A percentile compares a stretch with the other conserved stretches of the same genome.
Evolutionary conservation across 2,113 vertebrate genomes (phyloP).

Genomic region (Coptodon bakossiorum): DNA sequence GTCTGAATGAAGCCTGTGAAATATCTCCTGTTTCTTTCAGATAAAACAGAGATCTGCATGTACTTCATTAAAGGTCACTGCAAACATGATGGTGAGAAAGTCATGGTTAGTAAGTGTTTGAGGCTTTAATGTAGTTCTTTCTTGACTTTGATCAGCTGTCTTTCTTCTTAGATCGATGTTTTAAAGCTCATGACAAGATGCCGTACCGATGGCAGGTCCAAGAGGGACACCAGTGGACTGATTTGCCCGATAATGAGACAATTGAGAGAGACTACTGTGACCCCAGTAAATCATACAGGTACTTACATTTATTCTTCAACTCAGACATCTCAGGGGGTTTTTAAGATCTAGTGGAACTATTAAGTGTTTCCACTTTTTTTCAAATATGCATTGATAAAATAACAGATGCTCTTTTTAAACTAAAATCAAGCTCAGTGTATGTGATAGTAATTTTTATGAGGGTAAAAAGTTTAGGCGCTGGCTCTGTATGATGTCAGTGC

Average conservation of each 20-base stretch:
- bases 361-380: not conserved
- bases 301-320: not conserved
- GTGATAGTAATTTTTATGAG: not conserved
- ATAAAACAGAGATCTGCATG: no score
- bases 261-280: conserved; percentile 69
- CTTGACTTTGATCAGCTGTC: not conserved
- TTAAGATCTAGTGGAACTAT: not conserved
- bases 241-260: conserved; percentile 44
- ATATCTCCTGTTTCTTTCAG: no score
- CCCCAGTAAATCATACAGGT: conserved; percentile 63
- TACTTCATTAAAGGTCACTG: no score
- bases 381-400: not conserved
- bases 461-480: not conserved
- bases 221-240: conserved; percentile 38
- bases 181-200: conserved; percentile 55
- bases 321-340: accelerated
- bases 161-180: conserved; percentile 49
- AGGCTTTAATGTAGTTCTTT: not conserved
- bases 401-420: not conserved
- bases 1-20: no score
- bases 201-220: conserved; percentile 70
- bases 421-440: not conserved
- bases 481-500: not conserved
- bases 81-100: no score
- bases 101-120: no score